Base-by-base conservation (phyloP, 2,797 vertebrate species). In the Threskiornis aethiopicus region DNA sequence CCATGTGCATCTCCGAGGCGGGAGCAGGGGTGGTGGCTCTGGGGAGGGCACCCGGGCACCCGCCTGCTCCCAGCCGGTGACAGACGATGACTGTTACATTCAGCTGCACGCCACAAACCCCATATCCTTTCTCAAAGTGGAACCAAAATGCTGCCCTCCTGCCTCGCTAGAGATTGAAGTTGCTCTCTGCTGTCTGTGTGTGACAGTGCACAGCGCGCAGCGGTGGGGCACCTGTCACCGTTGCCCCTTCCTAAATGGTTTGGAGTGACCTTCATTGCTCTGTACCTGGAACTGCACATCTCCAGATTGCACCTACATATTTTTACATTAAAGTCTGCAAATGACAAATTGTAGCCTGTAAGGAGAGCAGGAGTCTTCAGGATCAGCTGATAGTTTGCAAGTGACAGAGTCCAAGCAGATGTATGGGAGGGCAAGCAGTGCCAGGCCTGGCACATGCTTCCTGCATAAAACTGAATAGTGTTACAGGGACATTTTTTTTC, bases 1-100 rank as follows among this genome's bases (percentile, higher is more conserved):
- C 28, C 9, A 0, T 5, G 7, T 4, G 55, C 49, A 2, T 49
- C 41, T 2, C 33, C 1, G 4, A 0, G 3, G 4, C 0, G 28
- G 61, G 47, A 61, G 42, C 61, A 9, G 35, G 24, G 33, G 9
- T 20, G 39, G n/a, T 28, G 58, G 51, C 16, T n/a, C n/a, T 10
- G 67, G 14, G 39, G 44, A 35, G 26, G 55, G 41, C 35, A 11
- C 2, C 4, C 8, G 71, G 47, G 25, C 9, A 4, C 58, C 18
- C 9, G 4, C 19, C 51, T 14, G 44, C 29, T 18, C 19, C 10
- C 29, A 1, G 49, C 64, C 37, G 24, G 64, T 1, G 49, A 10
- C 20, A 5, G 71, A 9, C 1, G 1, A 9, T 16, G n/a, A 3
- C 16, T 12, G 17, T 26, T 17, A 2, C 1, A 4, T 35, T 31